Evolutionary conservation across 2,888 invertebrate species (phyloP), one percentile per base, ranked within the genome.

Genomic region (Frankliniella fusca): DNA sequence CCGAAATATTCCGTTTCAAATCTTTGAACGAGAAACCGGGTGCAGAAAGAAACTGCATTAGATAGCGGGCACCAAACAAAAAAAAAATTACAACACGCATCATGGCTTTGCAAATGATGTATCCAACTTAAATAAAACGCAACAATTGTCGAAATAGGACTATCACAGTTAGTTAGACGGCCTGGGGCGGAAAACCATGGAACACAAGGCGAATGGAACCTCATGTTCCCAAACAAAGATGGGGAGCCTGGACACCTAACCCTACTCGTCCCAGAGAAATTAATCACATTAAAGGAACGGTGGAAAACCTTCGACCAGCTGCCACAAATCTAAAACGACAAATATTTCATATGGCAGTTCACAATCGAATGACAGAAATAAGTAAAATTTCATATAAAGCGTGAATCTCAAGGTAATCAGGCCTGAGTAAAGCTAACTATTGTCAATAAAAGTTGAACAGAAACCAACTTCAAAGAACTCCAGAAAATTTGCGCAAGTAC

Each of bases 401-500:
- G 70, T 70, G 70, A 70, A 70, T 70, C 70, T 70, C 70, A 70
- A 70, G 70, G 70, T 70, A 70, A 70, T 23, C 70, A 70, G 70
- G 70, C 70, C 70, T 70, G 23, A 70, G 11, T n/a, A 23, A 70
- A 70, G 70, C 70, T 70, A 70, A 70, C 23, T 70, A 23, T n/a
- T 23, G 70, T 23, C 70, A 70, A 70, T 70, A 70, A 70, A 70
- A 49, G 81, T 81, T 8, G 82, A 81, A 82, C 82, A 80, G 79
- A 82, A 83, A 80, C 81, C 83, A 50, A 38, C 38, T 3, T 3
- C 5, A 38, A 2, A 38, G 2, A 38, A 38, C 2, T 38, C 5
- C 81, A 80, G 82, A 81, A 83, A 82, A 3, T 48, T 28, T 18
- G 50, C 76, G 12, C 65, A 80, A 81, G 91, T 92, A 96, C 97